phyloP scores from a whole-genome alignment of 1,140 invertebrate species.

The Camponotus vicinus region DNA sequence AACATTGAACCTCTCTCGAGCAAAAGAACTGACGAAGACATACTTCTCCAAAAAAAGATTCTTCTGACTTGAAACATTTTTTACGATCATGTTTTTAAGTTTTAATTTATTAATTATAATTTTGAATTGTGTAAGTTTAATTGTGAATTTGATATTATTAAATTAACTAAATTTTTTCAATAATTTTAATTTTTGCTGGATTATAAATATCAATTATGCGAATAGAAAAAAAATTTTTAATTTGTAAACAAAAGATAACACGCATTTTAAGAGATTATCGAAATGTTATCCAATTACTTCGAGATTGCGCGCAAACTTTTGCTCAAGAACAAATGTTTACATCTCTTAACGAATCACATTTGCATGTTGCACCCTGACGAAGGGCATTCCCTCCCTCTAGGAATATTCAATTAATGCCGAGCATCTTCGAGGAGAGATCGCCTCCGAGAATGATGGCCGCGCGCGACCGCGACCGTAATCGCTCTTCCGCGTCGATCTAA shows the following conservation, averaged over 20 bases:
- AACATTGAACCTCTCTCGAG: background rate
- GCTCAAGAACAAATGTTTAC: background rate
- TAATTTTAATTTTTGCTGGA: background rate
- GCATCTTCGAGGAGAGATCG: constrained; percentile 2
- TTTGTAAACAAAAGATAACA: background rate
- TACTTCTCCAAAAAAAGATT: background rate
- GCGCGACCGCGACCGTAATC: constrained; percentile 70
- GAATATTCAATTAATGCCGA: background rate
- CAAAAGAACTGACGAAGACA: too few relatives aligned
- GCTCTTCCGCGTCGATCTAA: constrained; percentile 55
- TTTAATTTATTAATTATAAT: background rate
- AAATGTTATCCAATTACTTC: background rate
- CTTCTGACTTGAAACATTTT: background rate
- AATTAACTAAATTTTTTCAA: background rate
- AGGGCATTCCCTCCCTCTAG: background rate
- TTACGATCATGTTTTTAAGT: background rate
- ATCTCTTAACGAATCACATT: background rate
- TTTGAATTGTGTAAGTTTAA: too few relatives aligned
- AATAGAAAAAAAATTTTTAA: background rate
- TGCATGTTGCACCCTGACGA: background rate
- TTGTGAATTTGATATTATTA: background rate
- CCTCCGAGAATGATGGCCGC: constrained; percentile 26
- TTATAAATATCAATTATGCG: background rate
- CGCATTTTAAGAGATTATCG: background rate
- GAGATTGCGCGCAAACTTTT: background rate